Conservation (phyloP, 2,797 vertebrate genomes). For the Semotilus atromaculatus region DNA sequence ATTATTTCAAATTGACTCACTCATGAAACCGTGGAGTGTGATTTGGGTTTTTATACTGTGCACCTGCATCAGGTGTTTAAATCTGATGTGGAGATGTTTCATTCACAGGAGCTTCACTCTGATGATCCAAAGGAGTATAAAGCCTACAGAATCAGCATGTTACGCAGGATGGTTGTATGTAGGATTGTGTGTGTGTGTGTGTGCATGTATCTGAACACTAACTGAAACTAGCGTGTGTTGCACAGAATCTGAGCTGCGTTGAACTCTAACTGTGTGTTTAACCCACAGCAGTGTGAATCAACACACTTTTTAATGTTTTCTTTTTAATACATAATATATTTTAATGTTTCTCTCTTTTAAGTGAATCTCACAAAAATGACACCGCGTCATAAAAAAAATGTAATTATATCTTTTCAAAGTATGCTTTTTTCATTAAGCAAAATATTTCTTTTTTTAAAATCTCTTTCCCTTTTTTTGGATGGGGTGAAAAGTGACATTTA, state of each 20-base stretch:
- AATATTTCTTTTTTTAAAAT: neutral
- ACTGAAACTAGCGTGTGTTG: slow-evolving; percentile 42
- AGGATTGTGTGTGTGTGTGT: slow-evolving; percentile 70
- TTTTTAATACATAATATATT: slow-evolving; percentile 1
- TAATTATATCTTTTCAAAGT: neutral
- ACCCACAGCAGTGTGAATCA: slow-evolving; percentile 65
- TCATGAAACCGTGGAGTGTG: neutral
- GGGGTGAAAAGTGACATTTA: neutral
- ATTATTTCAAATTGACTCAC: slow-evolving; percentile 14
- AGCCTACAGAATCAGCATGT: slow-evolving; percentile 92
- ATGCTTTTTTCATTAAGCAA: neutral
- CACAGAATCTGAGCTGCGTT: slow-evolving; percentile 52
- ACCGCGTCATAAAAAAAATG: neutral
- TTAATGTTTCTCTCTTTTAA: slow-evolving; percentile 51
- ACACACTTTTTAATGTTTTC: slow-evolving; percentile 54
- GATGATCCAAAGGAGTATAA: slow-evolving; percentile 92
- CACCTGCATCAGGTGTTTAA: slow-evolving; percentile 1
- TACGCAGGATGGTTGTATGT: slow-evolving; percentile 99
- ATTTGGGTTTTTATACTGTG: slow-evolving; percentile 7
- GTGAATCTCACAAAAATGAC: slow-evolving; percentile 18
- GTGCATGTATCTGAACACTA: slow-evolving; percentile 43
- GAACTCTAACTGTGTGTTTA: slow-evolving; percentile 59
- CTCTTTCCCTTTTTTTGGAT: no score
- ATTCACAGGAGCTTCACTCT: slow-evolving; percentile 88
- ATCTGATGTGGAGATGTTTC: slow-evolving; percentile 64